Percentiles rank a stretch among this genome's conserved stretches.
These are phyloP conservation scores for Pocillopora grandis DNA, from an alignment of 92 coral and sea anemone genomes.

Conservation along the genomic window DNA sequence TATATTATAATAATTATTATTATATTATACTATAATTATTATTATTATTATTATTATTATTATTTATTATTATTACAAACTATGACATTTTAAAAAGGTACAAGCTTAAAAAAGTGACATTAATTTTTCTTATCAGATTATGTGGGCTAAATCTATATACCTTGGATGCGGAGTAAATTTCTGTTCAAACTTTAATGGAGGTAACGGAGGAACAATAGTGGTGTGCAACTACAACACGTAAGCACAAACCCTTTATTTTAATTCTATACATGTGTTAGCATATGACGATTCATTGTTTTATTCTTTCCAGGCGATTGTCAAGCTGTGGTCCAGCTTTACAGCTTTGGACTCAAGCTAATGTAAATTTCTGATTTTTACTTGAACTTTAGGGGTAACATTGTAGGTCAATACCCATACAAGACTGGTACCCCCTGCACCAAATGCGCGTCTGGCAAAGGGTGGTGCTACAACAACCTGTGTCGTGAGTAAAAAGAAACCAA, in stretches of 20 bases:
- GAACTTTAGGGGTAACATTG: slow-evolving; percentile 57
- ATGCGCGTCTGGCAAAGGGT: slow-evolving; percentile 74
- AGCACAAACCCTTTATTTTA: background rate
- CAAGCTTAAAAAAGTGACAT: background rate
- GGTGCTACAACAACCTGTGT: slow-evolving; percentile 76
- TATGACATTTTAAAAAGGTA: too few species aligned
- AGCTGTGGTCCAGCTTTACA: too few species aligned
- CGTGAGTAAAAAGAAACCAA: slow-evolving; percentile 38
- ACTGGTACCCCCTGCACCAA: slow-evolving; percentile 69
- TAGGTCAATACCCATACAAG: slow-evolving; percentile 65
- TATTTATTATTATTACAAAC: too few species aligned
- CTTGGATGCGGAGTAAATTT: slow-evolving; percentile 64
- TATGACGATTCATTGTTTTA: too few species aligned
- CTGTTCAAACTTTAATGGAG: slow-evolving; percentile 48
- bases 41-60: too few species aligned
- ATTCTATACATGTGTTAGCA: background rate
- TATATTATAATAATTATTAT: too few species aligned
- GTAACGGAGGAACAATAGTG: slow-evolving; percentile 60
- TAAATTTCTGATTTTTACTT: background rate
- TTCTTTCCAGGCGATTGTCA: too few species aligned
- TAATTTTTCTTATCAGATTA: slow-evolving; percentile 38
- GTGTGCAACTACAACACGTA: slow-evolving; percentile 67
- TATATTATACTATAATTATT: too few species aligned
- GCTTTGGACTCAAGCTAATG: too few species aligned
- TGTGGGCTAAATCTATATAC: slow-evolving; percentile 56